Evolutionary conservation across 1,140 invertebrate species (phyloP), one percentile per base, ranked within the genome.

Genomic region (Bactericera cockerelli): DNA sequence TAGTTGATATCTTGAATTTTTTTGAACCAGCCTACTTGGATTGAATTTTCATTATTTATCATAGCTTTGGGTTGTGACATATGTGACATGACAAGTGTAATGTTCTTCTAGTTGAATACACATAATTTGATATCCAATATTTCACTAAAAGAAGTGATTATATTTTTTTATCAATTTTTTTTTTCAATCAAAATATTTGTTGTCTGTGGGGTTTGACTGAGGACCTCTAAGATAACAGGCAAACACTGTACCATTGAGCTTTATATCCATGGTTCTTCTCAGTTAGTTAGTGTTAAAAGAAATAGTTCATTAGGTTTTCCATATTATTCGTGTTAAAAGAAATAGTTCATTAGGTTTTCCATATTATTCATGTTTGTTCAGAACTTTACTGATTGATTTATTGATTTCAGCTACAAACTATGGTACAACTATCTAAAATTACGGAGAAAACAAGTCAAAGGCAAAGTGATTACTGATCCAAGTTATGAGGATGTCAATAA

Each of bases 381-480:
- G n/a, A n/a, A n/a, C n/a, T n/a, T n/a, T n/a, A n/a, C n/a, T n/a
- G n/a, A n/a, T n/a, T n/a, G n/a, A n/a, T 36, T 36, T 16, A 36
- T 36, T 36, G 10, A 36, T 70, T 72, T 54, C 42, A 97, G 93
- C 67, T 99, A 99, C 70, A 99, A 98, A 72, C 73, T 99, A 38
- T 99, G 96, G 96, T 93, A 98, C 69, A 88, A 87, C 68, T 99
- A 99, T 72, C 74, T 99, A 42, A 84, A 85, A 66, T 76, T 91
- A 42, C 76, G 92, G 64, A 77, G 89, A 62, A 79, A 77, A 66
- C 91, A 96, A 71, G 79, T 93, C 14, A 84, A 87, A 69, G 83
- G 82, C 0, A 77, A 80, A 56, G 87, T 85, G 68, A 82, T 94
- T 54, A 88, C 80, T 57, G 90, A 97, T 76, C 81, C 87, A 8